Percentiles rank a stretch among this genome's conserved stretches.
These are phyloP conservation scores for Nothobranchius kuhntae DNA, from an alignment of 2,113 vertebrate species.

Conservation along the genomic window DNA sequence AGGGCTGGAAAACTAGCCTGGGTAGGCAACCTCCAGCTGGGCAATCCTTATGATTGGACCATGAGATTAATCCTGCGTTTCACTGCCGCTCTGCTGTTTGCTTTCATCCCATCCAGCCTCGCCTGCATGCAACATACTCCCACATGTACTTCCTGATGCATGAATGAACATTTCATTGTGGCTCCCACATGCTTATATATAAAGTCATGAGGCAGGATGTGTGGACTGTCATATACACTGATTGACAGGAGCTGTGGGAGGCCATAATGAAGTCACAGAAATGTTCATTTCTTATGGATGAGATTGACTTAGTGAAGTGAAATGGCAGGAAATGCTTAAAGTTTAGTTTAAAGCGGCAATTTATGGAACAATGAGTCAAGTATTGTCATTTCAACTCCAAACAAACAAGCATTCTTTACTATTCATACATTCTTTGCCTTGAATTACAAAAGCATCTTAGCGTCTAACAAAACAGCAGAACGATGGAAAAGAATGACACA, in stretches of 20 bases:
- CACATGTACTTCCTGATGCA: constrained; percentile 43
- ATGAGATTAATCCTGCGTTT: constrained; percentile 67
- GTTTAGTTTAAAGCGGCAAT: background rate
- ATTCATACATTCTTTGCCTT: background rate
- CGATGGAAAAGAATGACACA: background rate
- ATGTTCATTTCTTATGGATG: background rate
- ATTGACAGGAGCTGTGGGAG: constrained; percentile 42
- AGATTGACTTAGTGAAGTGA: background rate
- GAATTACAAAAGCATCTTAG: too few species aligned
- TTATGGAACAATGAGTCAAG: background rate
- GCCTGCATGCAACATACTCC: constrained; percentile 41
- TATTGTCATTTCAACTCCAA: background rate
- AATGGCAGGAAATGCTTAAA: background rate
- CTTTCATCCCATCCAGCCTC: constrained; percentile 41
- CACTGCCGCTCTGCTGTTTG: constrained; percentile 46
- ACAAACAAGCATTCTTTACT: background rate
- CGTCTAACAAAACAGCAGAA: too few species aligned
- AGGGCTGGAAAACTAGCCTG: constrained; percentile 61
- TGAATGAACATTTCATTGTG: constrained; percentile 37
- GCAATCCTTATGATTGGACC: constrained; percentile 75
- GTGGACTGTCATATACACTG: constrained; percentile 38
- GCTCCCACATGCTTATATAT: constrained; percentile 49
- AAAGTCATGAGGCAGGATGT: constrained; percentile 37
- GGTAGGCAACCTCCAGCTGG: constrained; percentile 52
- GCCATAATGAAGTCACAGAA: constrained; percentile 7